These are phyloP conservation scores for Heliconius melpomene DNA, from an alignment of 1,140 invertebrate genomes.

Conservation along the genomic window DNA sequence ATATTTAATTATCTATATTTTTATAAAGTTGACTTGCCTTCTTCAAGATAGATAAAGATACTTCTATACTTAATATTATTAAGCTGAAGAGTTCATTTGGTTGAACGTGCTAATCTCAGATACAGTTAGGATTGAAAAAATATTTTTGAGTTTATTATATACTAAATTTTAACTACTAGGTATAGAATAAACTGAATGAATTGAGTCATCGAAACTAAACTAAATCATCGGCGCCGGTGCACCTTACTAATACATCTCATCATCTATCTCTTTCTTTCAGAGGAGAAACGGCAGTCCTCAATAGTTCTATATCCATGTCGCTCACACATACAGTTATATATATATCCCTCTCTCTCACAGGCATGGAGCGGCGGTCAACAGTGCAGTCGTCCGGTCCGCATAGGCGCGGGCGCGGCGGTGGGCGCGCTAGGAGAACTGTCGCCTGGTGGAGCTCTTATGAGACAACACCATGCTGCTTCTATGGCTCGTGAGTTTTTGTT, in stretches of 20 bases:
- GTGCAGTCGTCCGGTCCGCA: constrained; percentile 55
- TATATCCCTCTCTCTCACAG: constrained; percentile 32
- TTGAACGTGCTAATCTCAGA: too few relatives aligned
- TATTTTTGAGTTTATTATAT: too few relatives aligned
- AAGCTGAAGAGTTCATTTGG: too few relatives aligned
- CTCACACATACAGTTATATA: neutral
- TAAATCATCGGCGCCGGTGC: too few relatives aligned
- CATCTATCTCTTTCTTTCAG: neutral
- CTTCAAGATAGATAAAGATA: too few relatives aligned
- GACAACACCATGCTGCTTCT: constrained; percentile 90
- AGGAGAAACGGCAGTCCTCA: neutral
- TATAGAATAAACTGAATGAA: too few relatives aligned
- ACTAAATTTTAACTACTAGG: too few relatives aligned
- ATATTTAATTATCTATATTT: neutral
- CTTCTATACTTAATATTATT: too few relatives aligned
- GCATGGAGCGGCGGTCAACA: constrained; percentile 67
- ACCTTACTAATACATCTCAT: neutral
- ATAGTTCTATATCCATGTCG: neutral
- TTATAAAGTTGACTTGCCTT: neutral
- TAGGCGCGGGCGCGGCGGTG: constrained; percentile 87
- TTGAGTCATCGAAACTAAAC: too few relatives aligned
- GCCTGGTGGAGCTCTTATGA: constrained; percentile 96
- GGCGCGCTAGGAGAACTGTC: constrained; percentile 93
- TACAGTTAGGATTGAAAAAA: too few relatives aligned
- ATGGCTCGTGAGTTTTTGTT: constrained; percentile 86